These are phyloP conservation scores for Porites rus DNA, from an alignment of 92 coral and sea anemone genomes.

Conservation along the genomic window DNA sequence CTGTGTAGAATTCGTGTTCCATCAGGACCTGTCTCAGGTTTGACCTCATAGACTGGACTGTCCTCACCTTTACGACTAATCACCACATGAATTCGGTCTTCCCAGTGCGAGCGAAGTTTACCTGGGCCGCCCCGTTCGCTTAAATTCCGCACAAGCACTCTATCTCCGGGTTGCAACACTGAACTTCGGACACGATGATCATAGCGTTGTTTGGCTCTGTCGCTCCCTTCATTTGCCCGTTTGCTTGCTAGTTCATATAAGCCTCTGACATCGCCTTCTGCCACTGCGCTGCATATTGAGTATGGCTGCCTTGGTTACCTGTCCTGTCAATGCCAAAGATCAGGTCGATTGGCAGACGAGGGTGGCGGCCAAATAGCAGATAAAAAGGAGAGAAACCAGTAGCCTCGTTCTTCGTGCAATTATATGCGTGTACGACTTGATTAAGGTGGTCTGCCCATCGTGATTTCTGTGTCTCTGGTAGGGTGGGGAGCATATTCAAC, in stretches of 20 bases:
- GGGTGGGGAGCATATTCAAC: constrained; percentile 55
- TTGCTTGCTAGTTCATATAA: constrained; percentile 17
- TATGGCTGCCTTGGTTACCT: constrained; percentile 4
- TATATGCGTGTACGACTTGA: constrained; percentile 44
- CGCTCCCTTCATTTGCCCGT: background rate
- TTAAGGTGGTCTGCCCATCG: constrained; percentile 59
- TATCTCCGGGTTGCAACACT: constrained; percentile 59
- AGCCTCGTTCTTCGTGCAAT: constrained; percentile 56
- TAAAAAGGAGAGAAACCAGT: constrained; percentile 56
- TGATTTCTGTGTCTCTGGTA: constrained; percentile 62
- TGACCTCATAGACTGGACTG: constrained; percentile 57
- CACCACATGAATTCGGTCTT: constrained; percentile 51
- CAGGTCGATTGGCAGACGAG: constrained; percentile 42
- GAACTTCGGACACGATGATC: constrained; percentile 56
- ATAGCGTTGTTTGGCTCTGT: constrained; percentile 37
- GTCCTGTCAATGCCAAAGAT: constrained; percentile 20
- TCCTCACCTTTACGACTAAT: constrained; percentile 41
- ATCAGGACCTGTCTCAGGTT: constrained; percentile 55
- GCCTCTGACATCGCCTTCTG: constrained; percentile 30
- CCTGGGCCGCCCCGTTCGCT: constrained; percentile 64
- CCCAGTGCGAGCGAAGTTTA: constrained; percentile 46
- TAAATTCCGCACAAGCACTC: constrained; percentile 63
- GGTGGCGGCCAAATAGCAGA: constrained; percentile 41
- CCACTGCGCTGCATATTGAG: constrained; percentile 22
- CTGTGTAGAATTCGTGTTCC: constrained; percentile 46